phyloP scores from a whole-genome alignment of 2,113 vertebrate genomes.

The Pavo muticus region DNA sequence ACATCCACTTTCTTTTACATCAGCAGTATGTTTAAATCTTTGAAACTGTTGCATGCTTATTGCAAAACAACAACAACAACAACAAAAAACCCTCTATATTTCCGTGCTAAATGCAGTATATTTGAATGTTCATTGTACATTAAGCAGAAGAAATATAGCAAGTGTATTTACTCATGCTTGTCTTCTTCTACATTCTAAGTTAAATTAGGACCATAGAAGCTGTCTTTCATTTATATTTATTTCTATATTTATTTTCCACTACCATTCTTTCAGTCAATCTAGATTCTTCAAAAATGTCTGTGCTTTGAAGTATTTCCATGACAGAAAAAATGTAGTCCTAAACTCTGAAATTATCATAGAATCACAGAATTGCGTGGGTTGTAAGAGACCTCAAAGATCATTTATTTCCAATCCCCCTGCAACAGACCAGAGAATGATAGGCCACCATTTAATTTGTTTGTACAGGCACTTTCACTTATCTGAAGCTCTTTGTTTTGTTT shows the following conservation, averaged over 20 bases:
- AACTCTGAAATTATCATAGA: background rate
- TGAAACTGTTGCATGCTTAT: background rate
- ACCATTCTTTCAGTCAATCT: background rate
- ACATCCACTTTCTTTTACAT: background rate
- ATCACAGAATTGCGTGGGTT: too few relatives aligned
- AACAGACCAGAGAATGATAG: background rate
- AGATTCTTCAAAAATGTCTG: background rate
- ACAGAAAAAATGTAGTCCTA: background rate
- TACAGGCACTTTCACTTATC: background rate
- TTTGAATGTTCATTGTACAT: background rate
- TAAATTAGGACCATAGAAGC: background rate
- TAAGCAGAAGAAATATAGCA: background rate
- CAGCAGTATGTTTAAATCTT: background rate
- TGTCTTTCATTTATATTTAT: background rate
- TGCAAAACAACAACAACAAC: background rate
- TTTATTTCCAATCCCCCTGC: too few relatives aligned
- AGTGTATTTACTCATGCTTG: background rate
- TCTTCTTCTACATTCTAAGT: background rate
- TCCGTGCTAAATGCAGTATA: too few relatives aligned
- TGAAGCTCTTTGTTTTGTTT: background rate
- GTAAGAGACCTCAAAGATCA: too few relatives aligned
- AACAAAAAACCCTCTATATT: background rate
- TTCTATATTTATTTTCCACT: background rate
- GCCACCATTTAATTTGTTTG: background rate
- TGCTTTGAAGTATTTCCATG: background rate